phyloP scores from a whole-genome alignment of 2,888 invertebrate species.

The Amphiduros pacificus region DNA sequence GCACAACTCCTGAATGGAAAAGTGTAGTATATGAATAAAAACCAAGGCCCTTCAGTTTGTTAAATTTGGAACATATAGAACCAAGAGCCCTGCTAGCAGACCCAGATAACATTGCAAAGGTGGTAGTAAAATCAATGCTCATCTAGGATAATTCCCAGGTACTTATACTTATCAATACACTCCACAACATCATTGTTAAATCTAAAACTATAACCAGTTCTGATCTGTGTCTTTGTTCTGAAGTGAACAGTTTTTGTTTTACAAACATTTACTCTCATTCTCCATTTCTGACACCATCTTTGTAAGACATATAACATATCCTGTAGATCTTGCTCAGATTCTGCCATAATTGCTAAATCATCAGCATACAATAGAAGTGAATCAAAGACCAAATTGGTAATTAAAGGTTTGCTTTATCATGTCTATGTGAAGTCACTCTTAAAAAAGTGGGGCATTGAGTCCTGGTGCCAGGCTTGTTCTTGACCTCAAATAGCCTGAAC shows the following conservation, averaged over 20 bases:
- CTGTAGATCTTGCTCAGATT: not conserved
- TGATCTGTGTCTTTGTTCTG: not conserved
- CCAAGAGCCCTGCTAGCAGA: too few relatives aligned
- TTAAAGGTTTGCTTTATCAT: too few relatives aligned
- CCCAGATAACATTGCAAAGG: too few relatives aligned
- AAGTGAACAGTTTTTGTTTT: not conserved
- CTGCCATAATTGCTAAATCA: not conserved
- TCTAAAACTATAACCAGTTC: not conserved
- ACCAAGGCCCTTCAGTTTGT: not conserved
- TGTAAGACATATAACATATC: not conserved
- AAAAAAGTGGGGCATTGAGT: too few relatives aligned
- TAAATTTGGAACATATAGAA: not conserved
- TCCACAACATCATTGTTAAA: not conserved
- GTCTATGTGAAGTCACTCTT: too few relatives aligned
- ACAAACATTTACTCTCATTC: not conserved
- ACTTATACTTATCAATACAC: not conserved
- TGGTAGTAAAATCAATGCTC: not conserved
- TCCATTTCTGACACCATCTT: not conserved
- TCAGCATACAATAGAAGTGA: not conserved
- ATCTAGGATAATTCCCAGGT: not conserved
- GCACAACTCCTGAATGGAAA: too few relatives aligned
- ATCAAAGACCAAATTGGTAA: too few relatives aligned
- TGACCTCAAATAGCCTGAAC: too few relatives aligned
- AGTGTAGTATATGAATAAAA: too few relatives aligned
- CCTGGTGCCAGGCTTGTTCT: too few relatives aligned